Percentiles rank a stretch among this genome's conserved stretches.
These are phyloP conservation scores for Petroica traversi DNA, from an alignment of 2,113 vertebrate species.

Conservation along the genomic window DNA sequence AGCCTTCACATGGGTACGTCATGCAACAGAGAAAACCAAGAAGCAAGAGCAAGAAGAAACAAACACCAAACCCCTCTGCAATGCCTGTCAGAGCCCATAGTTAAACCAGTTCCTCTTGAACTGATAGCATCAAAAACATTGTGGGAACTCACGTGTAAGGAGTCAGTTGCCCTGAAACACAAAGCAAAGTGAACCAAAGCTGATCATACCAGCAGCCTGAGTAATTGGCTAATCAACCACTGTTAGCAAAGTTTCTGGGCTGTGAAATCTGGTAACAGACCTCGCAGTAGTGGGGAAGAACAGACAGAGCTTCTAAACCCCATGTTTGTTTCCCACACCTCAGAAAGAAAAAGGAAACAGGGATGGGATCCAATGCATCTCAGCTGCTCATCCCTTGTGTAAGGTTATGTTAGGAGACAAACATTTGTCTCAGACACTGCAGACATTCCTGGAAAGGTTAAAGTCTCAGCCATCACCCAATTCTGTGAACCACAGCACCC, in stretches of 20 bases:
- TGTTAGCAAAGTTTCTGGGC: not conserved
- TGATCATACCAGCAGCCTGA: not conserved
- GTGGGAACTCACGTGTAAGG: not conserved
- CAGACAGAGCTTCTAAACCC: not conserved
- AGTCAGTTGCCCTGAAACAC: not conserved
- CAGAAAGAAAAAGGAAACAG: not conserved
- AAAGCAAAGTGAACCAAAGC: not conserved
- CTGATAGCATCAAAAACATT: not conserved
- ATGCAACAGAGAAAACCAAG: not conserved
- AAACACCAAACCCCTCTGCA: not conserved
- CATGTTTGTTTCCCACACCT: not conserved
- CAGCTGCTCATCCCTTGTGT: not conserved
- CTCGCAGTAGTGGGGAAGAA: not conserved
- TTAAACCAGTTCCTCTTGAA: not conserved
- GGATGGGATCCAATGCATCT: not conserved
- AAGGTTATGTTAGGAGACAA: not conserved
- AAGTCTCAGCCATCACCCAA: not conserved
- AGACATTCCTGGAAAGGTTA: not conserved
- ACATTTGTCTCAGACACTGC: not conserved
- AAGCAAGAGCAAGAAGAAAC: not conserved
- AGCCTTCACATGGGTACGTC: not conserved
- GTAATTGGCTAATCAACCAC: not conserved
- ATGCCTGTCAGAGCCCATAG: not conserved
- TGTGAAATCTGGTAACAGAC: not conserved
- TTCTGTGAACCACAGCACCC: not conserved